A percentile compares a stretch with the other conserved stretches of the same genome.
Conservation (phyloP, 2,113 vertebrate species). For the Carassius gibelio region DNA sequence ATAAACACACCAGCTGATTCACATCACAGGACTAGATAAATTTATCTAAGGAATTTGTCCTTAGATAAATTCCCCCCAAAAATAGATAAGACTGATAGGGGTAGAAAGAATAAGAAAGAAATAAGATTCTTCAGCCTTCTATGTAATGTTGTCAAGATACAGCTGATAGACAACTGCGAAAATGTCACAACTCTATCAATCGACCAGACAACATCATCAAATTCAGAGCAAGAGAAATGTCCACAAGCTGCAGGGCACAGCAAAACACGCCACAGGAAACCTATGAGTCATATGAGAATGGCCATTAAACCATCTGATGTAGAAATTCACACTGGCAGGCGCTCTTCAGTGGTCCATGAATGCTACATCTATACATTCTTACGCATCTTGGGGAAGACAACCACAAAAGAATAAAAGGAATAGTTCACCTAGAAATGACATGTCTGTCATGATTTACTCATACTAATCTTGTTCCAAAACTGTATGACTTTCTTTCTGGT, state of each 20-base stretch:
- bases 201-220: neutral
- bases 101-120: conserved; percentile 8
- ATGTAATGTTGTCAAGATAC: neutral
- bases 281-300: conserved; percentile 28
- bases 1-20: conserved; percentile 64
- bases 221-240: neutral
- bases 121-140: neutral
- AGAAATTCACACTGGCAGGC: neutral
- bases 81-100: neutral
- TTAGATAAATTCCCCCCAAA: conserved; percentile 59
- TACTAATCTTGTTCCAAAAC: neutral
- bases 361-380: conserved; percentile 12
- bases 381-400: neutral
- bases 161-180: conserved; percentile 8
- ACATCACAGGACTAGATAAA: conserved; percentile 62
- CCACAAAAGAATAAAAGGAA: neutral
- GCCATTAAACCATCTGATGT: conserved; percentile 33
- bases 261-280: conserved; percentile 1
- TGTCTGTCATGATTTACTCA: neutral
- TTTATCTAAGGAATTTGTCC: conserved; percentile 32
- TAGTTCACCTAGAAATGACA: neutral
- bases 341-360: conserved; percentile 24
- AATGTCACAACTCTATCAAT: neutral
- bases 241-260: neutral
- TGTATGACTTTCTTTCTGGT: neutral